Base-by-base conservation (phyloP, 2,113 vertebrate species). In the Vidua chalybeata region DNA sequence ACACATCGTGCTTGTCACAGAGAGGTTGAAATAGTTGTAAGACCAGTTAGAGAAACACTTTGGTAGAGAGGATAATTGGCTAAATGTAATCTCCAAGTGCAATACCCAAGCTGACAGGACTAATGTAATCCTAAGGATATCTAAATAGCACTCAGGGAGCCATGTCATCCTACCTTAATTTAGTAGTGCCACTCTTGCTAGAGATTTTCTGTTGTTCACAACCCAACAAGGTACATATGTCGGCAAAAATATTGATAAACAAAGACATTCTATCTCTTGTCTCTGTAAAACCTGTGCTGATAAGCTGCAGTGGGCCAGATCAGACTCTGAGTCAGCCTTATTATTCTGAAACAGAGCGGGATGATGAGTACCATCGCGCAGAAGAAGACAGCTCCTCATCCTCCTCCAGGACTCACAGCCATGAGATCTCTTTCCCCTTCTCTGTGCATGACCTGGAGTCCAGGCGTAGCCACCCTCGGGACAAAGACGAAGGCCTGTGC, bases 391-490 rank as follows among this genome's bases (percentile, higher is more conserved):
- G 48, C 21, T 84, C 30, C 59, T 73, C 64, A 74, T 31, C 15
- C 33, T 89, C 33, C 55, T 61, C 33, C 51, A 69, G 27, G 46
- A 77, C 10, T 22, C 20, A 2, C 14, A 59, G 35, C 23, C 83
- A 39, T 4, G 5, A 55, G 59, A 89, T 73, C 49, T 49, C 46
- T 18, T 17, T 69, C 18, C 11, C 13, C 18, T 64, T 46, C 48
- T 46, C 26, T 39, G 12, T 2, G 3, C 2, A 2, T 3, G 14
- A 31, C 15, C 54, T 55, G 55, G 8, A 66, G 56, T 6, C 8
- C 41, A 77, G 46, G 23, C 30, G 49, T 0, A 51, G 10, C 63
- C 27, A 14, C 17, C 74, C 35, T 37, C 0, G 0, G 39, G 17
- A 87, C 45, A 87, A 55, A 56, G 35, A 27, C 11, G 1, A 78